phyloP scores from a whole-genome alignment of 2,888 invertebrate species.

The Deroplatys truncata region DNA sequence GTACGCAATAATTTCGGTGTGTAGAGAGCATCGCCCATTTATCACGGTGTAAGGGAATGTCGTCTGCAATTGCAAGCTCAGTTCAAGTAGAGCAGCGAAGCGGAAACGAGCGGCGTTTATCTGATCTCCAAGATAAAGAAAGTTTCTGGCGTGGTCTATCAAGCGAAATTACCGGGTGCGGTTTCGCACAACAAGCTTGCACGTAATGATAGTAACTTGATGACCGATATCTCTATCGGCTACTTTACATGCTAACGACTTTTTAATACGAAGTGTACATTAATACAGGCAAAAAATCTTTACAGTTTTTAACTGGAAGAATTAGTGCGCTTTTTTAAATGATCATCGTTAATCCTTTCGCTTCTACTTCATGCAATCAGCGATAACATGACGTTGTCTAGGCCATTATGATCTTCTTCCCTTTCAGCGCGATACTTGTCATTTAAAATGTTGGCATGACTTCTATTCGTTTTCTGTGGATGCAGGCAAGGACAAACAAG shows the following conservation, averaged over 20 bases:
- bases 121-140: background rate
- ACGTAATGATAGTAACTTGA: background rate
- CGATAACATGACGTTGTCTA: too few species aligned
- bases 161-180: background rate
- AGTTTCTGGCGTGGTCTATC: background rate
- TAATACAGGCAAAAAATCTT: too few species aligned
- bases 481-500: too few species aligned
- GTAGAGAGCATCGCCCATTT: background rate
- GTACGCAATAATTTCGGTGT: background rate
- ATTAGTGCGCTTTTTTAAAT: too few species aligned
- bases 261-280: background rate
- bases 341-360: too few species aligned
- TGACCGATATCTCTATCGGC: background rate
- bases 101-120: background rate
- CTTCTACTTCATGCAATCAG: too few species aligned
- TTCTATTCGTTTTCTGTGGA: too few species aligned
- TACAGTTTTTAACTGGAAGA: too few species aligned
- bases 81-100: background rate
- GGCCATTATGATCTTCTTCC: too few species aligned
- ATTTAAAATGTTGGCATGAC: too few species aligned
- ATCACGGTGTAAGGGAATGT: background rate
- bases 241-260: background rate
- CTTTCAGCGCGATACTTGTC: too few species aligned
- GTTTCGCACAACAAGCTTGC: background rate
- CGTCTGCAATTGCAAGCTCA: background rate